These are phyloP conservation scores for Dysmachus trigonus DNA, from an alignment of 2,888 invertebrate genomes.

Conservation along the genomic window DNA sequence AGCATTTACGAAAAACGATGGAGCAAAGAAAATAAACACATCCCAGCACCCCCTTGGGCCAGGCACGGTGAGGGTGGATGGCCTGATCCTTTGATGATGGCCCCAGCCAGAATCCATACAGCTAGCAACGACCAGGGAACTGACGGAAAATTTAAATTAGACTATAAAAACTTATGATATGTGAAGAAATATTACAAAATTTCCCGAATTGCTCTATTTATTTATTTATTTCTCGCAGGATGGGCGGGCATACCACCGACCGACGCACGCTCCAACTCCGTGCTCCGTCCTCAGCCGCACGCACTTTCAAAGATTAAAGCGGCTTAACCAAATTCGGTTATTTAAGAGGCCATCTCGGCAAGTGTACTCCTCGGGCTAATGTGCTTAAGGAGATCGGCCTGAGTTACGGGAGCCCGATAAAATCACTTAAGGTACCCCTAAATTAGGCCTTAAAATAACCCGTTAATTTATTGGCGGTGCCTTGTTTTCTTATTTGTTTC, in stretches of 20 bases:
- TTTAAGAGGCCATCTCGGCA: constrained; percentile 31
- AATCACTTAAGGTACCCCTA: constrained; percentile 4
- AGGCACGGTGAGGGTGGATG: not conserved
- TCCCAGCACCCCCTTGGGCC: constrained; percentile 16
- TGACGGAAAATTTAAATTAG: constrained; percentile 55
- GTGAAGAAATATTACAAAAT: constrained; percentile 63
- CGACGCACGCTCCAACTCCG: not conserved
- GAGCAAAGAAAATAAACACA: constrained; percentile 30
- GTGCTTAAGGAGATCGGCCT: not conserved
- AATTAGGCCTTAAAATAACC: not conserved
- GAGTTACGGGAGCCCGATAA: constrained; percentile 1
- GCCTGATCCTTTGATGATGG: constrained; percentile 27
- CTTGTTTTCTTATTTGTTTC: not conserved
- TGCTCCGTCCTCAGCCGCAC: constrained; percentile 44
- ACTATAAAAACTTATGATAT: constrained; percentile 65
- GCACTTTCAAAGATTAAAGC: constrained; percentile 40
- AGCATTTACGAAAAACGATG: constrained; percentile 26
- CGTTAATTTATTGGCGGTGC: not conserved
- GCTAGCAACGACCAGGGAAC: constrained; percentile 41
- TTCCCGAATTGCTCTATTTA: constrained; percentile 55
- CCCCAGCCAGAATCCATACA: not conserved
- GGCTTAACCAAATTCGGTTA: constrained; percentile 38
- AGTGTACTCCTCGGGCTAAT: not conserved
- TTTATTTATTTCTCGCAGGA: constrained; percentile 51
- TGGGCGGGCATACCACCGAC: not conserved